Percentiles rank a stretch among this genome's conserved stretches.
These are phyloP conservation scores for Stomorhina lunata DNA, from an alignment of 2,888 invertebrate species.

Conservation along the genomic window DNA sequence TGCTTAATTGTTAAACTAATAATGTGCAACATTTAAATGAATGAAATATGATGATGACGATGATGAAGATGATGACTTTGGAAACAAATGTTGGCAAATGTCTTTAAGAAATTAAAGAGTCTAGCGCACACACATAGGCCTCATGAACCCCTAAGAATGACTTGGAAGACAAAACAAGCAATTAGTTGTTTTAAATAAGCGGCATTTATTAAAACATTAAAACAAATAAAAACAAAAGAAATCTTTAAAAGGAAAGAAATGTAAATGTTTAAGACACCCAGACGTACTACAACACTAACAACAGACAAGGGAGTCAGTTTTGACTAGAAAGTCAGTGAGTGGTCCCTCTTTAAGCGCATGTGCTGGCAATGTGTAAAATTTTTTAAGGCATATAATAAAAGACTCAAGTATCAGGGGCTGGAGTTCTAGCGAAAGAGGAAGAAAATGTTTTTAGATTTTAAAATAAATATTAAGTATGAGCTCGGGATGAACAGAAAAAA, in stretches of 20 bases:
- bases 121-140: background rate
- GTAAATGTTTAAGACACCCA: background rate
- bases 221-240: slow-evolving; percentile 1
- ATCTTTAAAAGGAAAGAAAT: background rate
- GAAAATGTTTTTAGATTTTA: slow-evolving; percentile 7
- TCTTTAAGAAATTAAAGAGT: background rate
- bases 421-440: slow-evolving; percentile 7
- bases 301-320: slow-evolving; percentile 19
- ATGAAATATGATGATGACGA: slow-evolving; percentile 7
- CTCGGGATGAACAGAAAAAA: background rate
- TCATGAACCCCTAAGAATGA: background rate
- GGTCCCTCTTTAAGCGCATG: slow-evolving; percentile 52
- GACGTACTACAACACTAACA: background rate
- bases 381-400: slow-evolving; percentile 5
- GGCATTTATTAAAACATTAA: slow-evolving; percentile 44
- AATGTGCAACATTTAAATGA: slow-evolving; percentile 9
- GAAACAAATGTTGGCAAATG: slow-evolving; percentile 42
- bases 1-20: slow-evolving; percentile 49
- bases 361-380: slow-evolving; percentile 52
- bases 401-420: background rate
- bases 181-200: slow-evolving; percentile 30
- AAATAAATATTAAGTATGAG: background rate
- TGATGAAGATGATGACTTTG: too few species aligned
- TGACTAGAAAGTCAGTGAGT: too few species aligned
- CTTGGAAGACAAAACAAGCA: slow-evolving; percentile 11